These are phyloP conservation scores for Cryptomyrus ogoouensis DNA, from an alignment of 2,113 vertebrate genomes.

Conservation along the genomic window DNA sequence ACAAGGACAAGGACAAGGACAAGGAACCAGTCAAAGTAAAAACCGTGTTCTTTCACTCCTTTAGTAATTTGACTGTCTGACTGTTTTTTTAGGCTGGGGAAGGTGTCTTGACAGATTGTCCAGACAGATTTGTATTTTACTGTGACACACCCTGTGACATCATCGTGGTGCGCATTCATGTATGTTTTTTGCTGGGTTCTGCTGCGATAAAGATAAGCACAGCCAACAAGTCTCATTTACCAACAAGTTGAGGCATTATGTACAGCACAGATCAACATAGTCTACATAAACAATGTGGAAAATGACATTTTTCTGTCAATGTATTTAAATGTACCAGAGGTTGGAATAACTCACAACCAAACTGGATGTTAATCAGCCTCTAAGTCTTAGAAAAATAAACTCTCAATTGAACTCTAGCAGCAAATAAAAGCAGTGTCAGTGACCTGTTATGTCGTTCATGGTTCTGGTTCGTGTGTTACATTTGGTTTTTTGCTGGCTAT, in stretches of 20 bases:
- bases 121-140: no score
- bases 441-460: background rate
- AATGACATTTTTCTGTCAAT: background rate
- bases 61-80: background rate
- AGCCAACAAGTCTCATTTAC: background rate
- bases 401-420: background rate
- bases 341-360: background rate
- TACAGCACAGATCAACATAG: background rate
- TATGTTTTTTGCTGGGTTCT: background rate
- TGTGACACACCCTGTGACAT: background rate
- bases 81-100: background rate
- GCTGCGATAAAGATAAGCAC: background rate
- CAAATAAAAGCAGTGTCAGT: background rate
- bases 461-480: background rate
- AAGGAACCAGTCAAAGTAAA: background rate
- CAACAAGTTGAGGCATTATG: background rate
- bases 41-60: background rate
- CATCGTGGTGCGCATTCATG: background rate
- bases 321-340: background rate
- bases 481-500: background rate
- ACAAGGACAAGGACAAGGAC: conserved; percentile 28
- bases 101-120: background rate
- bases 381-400: background rate
- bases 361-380: background rate
- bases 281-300: background rate